Conservation (phyloP, 1,140 invertebrate species). For the Drepana arcuata region DNA sequence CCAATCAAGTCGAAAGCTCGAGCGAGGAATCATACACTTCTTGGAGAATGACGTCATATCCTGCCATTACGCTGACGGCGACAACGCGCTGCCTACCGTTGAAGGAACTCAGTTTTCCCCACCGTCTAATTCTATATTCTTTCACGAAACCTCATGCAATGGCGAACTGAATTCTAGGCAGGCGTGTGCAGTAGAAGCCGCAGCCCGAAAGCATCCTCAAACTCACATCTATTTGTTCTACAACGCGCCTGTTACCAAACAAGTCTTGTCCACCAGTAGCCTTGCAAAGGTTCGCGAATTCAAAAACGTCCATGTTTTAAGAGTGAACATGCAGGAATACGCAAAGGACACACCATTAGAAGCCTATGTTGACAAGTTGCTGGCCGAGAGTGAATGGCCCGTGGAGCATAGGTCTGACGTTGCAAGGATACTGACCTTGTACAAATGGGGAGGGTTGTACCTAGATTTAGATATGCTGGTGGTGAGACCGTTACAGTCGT, state of each 20-base stretch:
- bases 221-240: slow-evolving; percentile 69
- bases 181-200: slow-evolving; percentile 75
- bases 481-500: slow-evolving; percentile 73
- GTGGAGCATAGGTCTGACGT: slow-evolving; percentile 79
- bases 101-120: slow-evolving; percentile 10
- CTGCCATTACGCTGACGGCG: slow-evolving; percentile 17
- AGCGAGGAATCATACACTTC: too few relatives aligned
- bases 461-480: slow-evolving; percentile 84
- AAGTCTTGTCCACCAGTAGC: slow-evolving; percentile 4
- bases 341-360: slow-evolving; percentile 20
- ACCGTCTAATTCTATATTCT: slow-evolving; percentile 63
- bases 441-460: slow-evolving; percentile 85
- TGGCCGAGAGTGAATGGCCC: slow-evolving; percentile 60
- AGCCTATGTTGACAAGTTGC: too few relatives aligned
- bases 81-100: slow-evolving; percentile 11
- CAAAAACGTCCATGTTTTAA: slow-evolving; percentile 73
- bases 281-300: slow-evolving; percentile 58
- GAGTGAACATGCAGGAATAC: slow-evolving; percentile 69
- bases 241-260: slow-evolving; percentile 36
- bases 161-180: slow-evolving; percentile 61
- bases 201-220: slow-evolving; percentile 70
- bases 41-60: too few relatives aligned
- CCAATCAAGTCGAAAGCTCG: too few relatives aligned
- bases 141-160: slow-evolving; percentile 73
- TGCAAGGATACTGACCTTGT: slow-evolving; percentile 79